A percentile compares a stretch with the other conserved stretches of the same genome.
These are phyloP conservation scores for Cyprinodon variegatus DNA, from an alignment of 2,113 vertebrate genomes.

Conservation along the genomic window DNA sequence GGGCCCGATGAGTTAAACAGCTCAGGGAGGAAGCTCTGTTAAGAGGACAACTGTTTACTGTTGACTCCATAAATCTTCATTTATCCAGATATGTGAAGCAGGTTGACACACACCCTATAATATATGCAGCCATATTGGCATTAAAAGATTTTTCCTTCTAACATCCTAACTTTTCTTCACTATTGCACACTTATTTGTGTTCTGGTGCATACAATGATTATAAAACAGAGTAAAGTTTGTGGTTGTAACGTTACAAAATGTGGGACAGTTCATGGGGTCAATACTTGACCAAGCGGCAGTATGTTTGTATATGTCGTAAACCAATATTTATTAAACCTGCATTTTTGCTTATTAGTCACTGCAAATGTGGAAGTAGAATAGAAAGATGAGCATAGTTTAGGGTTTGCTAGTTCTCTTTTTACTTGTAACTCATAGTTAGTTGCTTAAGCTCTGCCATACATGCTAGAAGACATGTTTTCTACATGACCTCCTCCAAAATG, in stretches of 20 bases:
- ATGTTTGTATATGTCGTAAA: not conserved
- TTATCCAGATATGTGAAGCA: not conserved
- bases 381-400: not conserved
- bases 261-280: not conserved
- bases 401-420: not conserved
- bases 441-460: not conserved
- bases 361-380: not conserved
- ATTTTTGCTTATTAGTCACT: slow-evolving; percentile 7
- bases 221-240: not conserved
- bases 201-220: not conserved
- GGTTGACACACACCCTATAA: not conserved
- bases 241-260: not conserved
- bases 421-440: not conserved
- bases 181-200: no score
- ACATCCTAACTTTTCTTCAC: not conserved
- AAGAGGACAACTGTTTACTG: not conserved
- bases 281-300: not conserved
- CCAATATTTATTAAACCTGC: not conserved
- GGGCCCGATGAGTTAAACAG: not conserved
- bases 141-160: not conserved
- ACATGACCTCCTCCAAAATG: not conserved
- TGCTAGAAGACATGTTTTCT: slow-evolving; percentile 1
- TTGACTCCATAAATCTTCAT: not conserved
- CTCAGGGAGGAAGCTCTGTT: not conserved
- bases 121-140: not conserved